A percentile compares a stretch with the other conserved stretches of the same genome.
Evolutionary conservation across 30 jellyfish, hydroid and myxozoan genomes (phyloP).

Genomic region (Hydractinia symbiolongicarpus): DNA sequence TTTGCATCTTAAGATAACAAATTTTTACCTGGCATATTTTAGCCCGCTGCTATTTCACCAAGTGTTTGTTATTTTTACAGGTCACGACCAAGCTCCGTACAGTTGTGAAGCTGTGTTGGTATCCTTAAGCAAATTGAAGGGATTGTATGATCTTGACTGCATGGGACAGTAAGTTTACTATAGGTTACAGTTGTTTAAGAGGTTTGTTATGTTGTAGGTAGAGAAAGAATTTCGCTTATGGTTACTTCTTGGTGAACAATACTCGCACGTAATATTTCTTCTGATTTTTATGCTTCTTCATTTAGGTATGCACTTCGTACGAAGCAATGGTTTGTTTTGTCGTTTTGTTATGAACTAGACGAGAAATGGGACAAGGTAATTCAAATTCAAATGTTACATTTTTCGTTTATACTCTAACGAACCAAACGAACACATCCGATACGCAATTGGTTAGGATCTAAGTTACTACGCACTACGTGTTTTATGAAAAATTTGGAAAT

Average conservation of each 20-base stretch:
- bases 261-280: no score
- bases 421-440: no score
- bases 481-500: no score
- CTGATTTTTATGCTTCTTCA: neutral
- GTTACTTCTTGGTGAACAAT: no score
- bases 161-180: slow-evolving; percentile 26
- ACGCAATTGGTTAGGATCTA: no score
- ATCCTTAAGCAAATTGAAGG: slow-evolving; percentile 52
- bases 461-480: no score
- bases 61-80: slow-evolving; percentile 20
- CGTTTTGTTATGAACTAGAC: slow-evolving; percentile 70
- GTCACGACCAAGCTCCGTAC: slow-evolving; percentile 58
- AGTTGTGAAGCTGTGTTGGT: slow-evolving; percentile 59
- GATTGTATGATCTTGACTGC: slow-evolving; percentile 40
- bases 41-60: neutral
- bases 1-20: no score
- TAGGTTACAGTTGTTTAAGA: neutral
- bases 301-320: slow-evolving; percentile 16
- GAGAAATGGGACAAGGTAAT: slow-evolving; percentile 75
- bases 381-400: neutral
- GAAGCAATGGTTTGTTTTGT: slow-evolving; percentile 53
- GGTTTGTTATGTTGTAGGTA: neutral
- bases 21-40: neutral
- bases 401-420: no score
- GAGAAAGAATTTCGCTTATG: neutral